phyloP scores from a whole-genome alignment of 2,888 invertebrate genomes.

The Andrena minutula region DNA sequence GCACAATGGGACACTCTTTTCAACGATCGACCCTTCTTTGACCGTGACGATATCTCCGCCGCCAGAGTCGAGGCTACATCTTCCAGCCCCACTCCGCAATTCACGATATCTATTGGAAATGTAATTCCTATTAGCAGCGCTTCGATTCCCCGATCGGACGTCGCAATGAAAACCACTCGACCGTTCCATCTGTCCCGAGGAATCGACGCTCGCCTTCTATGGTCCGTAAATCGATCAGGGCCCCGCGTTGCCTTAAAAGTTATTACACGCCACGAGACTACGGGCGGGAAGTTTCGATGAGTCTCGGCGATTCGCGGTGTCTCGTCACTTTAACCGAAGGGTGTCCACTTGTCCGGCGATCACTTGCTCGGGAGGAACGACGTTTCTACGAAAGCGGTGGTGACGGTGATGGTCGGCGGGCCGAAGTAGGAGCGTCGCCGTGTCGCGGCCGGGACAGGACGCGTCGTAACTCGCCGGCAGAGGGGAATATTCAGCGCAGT shows the following conservation, averaged over 20 bases:
- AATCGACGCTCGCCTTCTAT: slow-evolving; percentile 35
- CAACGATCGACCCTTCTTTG: slow-evolving; percentile 12
- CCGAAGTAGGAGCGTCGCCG: too few relatives aligned
- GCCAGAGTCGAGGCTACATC: not conserved
- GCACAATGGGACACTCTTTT: slow-evolving; percentile 32
- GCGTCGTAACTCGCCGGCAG: slow-evolving; percentile 27
- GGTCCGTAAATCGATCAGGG: slow-evolving; percentile 37
- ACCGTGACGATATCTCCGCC: not conserved
- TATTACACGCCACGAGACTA: slow-evolving; percentile 13
- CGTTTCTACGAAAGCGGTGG: too few relatives aligned
- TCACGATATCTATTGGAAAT: not conserved
- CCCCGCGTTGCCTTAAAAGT: slow-evolving; percentile 40
- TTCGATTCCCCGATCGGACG: slow-evolving; percentile 14
- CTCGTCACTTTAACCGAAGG: not conserved
- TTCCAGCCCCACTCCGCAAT: not conserved
- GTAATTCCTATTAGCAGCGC: not conserved
- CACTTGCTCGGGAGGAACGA: too few relatives aligned
- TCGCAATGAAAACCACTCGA: slow-evolving; percentile 17
- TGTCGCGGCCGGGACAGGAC: not conserved
- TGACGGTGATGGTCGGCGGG: too few relatives aligned
- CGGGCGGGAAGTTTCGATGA: slow-evolving; percentile 22
- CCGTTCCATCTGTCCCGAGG: slow-evolving; percentile 28
- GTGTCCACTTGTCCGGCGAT: too few relatives aligned
- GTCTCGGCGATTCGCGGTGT: not conserved
- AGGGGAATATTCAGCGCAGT: slow-evolving; percentile 38